Conservation (phyloP, 2,113 vertebrate species). For the Holacanthus passer region DNA sequence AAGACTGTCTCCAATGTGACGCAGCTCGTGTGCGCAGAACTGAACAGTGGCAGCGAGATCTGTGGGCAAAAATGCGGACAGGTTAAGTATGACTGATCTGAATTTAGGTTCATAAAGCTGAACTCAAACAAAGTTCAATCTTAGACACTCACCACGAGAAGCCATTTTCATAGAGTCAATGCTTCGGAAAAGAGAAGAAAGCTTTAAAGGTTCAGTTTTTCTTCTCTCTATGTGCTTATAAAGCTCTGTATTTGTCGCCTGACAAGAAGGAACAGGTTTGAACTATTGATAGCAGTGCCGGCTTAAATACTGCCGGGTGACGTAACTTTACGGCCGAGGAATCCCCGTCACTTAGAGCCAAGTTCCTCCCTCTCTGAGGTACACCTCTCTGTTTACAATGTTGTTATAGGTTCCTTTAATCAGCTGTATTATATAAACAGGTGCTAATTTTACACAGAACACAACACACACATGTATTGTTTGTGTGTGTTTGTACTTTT, state of each 20-base stretch:
- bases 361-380: slow-evolving; percentile 19
- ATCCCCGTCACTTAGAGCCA: slow-evolving; percentile 38
- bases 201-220: not conserved
- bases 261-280: slow-evolving; percentile 62
- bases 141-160: slow-evolving; percentile 57
- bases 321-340: slow-evolving; percentile 19
- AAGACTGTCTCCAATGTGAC: slow-evolving; percentile 71
- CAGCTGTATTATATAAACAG: not conserved
- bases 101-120: accelerated
- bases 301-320: slow-evolving; percentile 48
- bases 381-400: slow-evolving; percentile 14
- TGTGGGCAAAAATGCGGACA: slow-evolving; percentile 1
- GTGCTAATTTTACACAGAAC: not conserved
- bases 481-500: not conserved
- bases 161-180: slow-evolving; percentile 44
- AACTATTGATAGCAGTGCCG: slow-evolving; percentile 42
- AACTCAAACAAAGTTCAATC: not conserved
- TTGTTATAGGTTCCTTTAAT: not conserved
- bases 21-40: slow-evolving; percentile 65
- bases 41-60: slow-evolving; percentile 26
- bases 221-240: not conserved
- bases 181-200: not conserved
- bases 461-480: not conserved
- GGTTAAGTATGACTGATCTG: not conserved
- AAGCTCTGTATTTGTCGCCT: not conserved